Percentiles rank a stretch among this genome's conserved stretches.
Evolutionary conservation across 2,113 vertebrate species (phyloP).

Genomic region (Hystrix cristata): DNA sequence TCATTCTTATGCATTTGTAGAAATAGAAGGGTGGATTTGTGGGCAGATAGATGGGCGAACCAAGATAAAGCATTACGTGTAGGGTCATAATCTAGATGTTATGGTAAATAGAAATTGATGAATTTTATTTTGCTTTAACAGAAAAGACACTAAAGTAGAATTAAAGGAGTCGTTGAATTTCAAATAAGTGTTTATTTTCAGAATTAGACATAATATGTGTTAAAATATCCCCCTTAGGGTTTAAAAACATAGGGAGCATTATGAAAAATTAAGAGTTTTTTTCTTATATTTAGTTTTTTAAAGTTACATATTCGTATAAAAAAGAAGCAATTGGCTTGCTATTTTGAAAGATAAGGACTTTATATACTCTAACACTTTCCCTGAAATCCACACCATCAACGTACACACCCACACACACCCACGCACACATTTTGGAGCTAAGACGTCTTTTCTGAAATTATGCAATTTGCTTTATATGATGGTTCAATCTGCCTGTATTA

Average conservation of each 20-base stretch:
- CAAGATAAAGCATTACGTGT: slow-evolving; percentile 7
- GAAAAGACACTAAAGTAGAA: not conserved
- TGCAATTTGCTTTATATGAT: not conserved
- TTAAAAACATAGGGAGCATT: slow-evolving; percentile 33
- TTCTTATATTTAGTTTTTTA: slow-evolving; percentile 43
- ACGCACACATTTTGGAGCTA: not conserved
- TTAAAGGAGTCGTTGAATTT: slow-evolving; percentile 44
- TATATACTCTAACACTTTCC: not conserved
- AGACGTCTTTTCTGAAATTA: slow-evolving; percentile 49
- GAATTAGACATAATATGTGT: slow-evolving; percentile 40
- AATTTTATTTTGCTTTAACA: slow-evolving; percentile 56
- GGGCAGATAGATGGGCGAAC: not conserved
- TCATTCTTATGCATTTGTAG: not conserved
- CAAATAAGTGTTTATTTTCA: slow-evolving; percentile 65
- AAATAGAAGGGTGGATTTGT: not conserved
- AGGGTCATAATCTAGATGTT: not conserved
- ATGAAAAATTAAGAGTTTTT: slow-evolving; percentile 54
- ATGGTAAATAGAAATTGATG: not conserved
- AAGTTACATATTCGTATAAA: slow-evolving; percentile 53
- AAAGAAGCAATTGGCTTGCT: slow-evolving; percentile 20
- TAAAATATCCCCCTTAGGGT: slow-evolving; percentile 34
- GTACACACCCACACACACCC: not conserved
- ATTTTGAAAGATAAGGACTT: slow-evolving; percentile 13
- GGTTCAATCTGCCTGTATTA: not conserved
- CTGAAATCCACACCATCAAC: not conserved